Evolutionary conservation across 2,797 vertebrate species (phyloP).

Genomic region (Anolis apletophallus): DNA sequence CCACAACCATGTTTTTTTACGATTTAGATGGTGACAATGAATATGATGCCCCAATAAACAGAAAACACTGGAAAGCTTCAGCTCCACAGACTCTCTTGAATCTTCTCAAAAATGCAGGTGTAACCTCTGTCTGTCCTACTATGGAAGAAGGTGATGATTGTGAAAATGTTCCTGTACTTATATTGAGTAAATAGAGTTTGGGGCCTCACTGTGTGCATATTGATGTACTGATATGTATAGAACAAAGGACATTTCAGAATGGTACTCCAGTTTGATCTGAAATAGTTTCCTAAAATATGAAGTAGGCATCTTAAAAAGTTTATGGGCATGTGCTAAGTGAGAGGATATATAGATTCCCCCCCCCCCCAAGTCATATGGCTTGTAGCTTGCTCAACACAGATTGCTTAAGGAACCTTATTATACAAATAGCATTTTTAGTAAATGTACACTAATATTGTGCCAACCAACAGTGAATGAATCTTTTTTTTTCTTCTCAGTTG

Average conservation of each 20-base stretch:
- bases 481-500: conserved; percentile 64
- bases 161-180: conserved; percentile 23
- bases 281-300: neutral
- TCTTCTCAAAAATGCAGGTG: conserved; percentile 74
- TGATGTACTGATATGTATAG: neutral
- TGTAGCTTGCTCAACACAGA: neutral
- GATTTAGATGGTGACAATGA: conserved; percentile 30
- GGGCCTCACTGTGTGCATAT: conserved; percentile 16
- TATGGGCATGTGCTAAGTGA: neutral
- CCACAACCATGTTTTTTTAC: neutral
- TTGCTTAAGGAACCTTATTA: neutral
- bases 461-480: neutral
- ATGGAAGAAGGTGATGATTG: conserved; percentile 63
- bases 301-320: neutral
- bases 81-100: conserved; percentile 79
- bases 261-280: neutral
- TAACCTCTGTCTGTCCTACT: conserved; percentile 67
- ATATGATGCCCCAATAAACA: conserved; percentile 43
- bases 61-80: conserved; percentile 77
- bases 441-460: neutral
- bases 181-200: neutral
- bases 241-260: neutral
- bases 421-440: neutral
- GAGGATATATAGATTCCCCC: neutral
- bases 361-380: neutral